A percentile compares a stretch with the other conserved stretches of the same genome.
phyloP scores from a whole-genome alignment of 1,140 invertebrate species.

The Trinorchestia longiramus region DNA sequence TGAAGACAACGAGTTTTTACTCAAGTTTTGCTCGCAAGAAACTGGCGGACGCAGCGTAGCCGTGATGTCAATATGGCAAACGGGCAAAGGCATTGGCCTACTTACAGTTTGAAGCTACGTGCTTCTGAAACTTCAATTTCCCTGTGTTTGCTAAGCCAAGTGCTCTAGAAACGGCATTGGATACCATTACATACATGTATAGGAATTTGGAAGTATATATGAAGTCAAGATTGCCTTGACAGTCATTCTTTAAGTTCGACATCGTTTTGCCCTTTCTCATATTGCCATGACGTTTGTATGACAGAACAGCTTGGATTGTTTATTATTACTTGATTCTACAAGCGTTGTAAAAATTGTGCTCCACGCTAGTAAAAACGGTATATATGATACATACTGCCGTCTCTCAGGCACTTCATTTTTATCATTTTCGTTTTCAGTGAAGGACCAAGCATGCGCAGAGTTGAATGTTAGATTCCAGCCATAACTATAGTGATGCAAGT shows the following conservation, averaged over 20 bases:
- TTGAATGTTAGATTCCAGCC: background rate
- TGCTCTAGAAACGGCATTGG: too few species aligned
- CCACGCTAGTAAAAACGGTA: background rate
- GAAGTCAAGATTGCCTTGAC: background rate
- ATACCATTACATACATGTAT: background rate
- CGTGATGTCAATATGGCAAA: background rate
- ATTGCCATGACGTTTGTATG: background rate
- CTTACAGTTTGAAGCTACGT: background rate
- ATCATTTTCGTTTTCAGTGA: background rate
- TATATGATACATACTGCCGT: background rate
- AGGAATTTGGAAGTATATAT: background rate
- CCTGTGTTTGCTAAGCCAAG: background rate
- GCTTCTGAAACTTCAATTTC: background rate
- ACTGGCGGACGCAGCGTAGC: background rate
- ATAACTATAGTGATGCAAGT: background rate
- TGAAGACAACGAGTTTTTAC: background rate
- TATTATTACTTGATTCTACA: background rate
- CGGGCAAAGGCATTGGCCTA: background rate
- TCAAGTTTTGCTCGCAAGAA: background rate
- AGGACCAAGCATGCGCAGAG: background rate
- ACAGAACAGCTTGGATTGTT: background rate
- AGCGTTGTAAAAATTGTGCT: background rate
- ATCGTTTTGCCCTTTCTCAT: background rate
- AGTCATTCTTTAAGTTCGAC: background rate
- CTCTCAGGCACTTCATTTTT: background rate